Evolutionary conservation across 1,140 invertebrate species (phyloP), one percentile per base, ranked within the genome.

Genomic region (Micrasema minimum): DNA sequence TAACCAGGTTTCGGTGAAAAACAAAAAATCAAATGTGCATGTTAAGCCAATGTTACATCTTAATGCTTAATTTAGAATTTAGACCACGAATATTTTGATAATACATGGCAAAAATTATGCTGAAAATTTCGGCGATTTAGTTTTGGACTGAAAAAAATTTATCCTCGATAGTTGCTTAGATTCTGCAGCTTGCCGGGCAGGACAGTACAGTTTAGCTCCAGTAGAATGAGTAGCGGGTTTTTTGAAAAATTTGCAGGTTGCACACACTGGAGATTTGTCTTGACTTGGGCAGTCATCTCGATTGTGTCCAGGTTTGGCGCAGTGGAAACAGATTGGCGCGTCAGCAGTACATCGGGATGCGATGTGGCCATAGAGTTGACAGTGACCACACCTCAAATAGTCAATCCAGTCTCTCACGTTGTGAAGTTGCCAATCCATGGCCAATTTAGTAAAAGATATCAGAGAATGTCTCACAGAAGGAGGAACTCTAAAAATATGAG

Each of bases 1-100:
- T 3, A 31, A 23, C 23, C 11, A 53, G 20, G 50, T 53, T 53
- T 53, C 50, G 10, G 9, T 53, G 10, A 53, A n/a, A 26, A 53
- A 26, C 22, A 53, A n/a, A 22, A 26, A 22, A 11, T 22, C 1
- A 9, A 23, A 22, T 23, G 10, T 12, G 9, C 23, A 53, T 53
- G 22, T 26, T 43, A n/a, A 43, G 22, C 10, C 12, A 23, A 12
- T 26, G 10, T 53, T 53, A 23, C n/a, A 53, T n/a, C 18, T 31
- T 23, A 23, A 12, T 53, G 2, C 23, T 53, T 11, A 31, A n/a
- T 53, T 53, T 23, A 2, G 18, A 23, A 26, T 53, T 53, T 1
- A 22, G 1, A 20, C 45, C 18, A 20, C 16, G 6, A 20, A n/a
- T n/a, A 26, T 53, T 48, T 48, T 48, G 16, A 18, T 20, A 48